These are phyloP conservation scores for Sarcophaga rosellei DNA, from an alignment of 2,888 invertebrate genomes.

Conservation along the genomic window DNA sequence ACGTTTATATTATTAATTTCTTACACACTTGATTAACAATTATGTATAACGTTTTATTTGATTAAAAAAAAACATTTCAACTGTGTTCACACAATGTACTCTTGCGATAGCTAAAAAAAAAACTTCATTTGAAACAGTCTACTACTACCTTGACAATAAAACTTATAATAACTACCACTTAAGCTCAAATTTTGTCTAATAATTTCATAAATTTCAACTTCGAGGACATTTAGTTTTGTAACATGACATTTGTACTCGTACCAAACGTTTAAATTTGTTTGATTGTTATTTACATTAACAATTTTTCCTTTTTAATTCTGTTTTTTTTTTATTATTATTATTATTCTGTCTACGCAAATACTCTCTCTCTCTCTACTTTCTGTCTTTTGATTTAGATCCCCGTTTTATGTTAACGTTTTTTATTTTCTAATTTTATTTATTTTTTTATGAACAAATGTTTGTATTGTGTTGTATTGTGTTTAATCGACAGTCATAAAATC, in stretches of 20 bases:
- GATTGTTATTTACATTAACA: constrained; percentile 13
- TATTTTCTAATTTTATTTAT: constrained; percentile 46
- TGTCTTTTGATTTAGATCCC: constrained; percentile 51
- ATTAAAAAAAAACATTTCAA: constrained; percentile 15
- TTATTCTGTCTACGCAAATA: constrained; percentile 53
- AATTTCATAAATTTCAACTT: neutral
- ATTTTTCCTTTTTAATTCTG: constrained; percentile 44
- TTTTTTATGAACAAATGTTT: constrained; percentile 59
- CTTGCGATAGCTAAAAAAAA: constrained; percentile 3
- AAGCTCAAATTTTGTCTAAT: constrained; percentile 12
- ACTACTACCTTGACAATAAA: constrained; percentile 10
- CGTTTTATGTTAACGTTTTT: constrained; percentile 9
- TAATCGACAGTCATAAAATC: constrained; percentile 44
- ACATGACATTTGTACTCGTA: constrained; percentile 36
- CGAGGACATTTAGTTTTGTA: neutral
- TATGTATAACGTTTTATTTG: constrained; percentile 1
- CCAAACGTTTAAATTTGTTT: constrained; percentile 34
- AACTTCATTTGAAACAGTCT: constrained; percentile 10
- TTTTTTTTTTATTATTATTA: constrained; percentile 22
- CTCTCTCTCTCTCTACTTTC: constrained; percentile 46
- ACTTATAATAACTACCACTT: neutral
- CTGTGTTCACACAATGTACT: constrained; percentile 36
- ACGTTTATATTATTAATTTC: constrained; percentile 56
- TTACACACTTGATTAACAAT: constrained; percentile 41
- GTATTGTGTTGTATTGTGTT: constrained; percentile 68